phyloP scores from a whole-genome alignment of 2,113 vertebrate species.

The Indicator maculatus region DNA sequence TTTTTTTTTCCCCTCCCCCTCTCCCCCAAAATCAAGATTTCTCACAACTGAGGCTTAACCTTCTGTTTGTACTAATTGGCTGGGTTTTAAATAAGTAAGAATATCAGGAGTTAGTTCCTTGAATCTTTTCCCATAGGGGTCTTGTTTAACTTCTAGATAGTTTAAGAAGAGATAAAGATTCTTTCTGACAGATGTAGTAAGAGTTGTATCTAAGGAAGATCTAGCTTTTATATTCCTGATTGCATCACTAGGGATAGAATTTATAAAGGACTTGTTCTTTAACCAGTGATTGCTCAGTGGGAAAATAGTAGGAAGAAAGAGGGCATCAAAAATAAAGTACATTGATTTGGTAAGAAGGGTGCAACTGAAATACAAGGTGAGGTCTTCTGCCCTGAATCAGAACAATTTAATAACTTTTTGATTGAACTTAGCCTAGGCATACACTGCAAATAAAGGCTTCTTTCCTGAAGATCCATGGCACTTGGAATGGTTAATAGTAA shows the following conservation, averaged over 20 bases:
- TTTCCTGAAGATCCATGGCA: not conserved
- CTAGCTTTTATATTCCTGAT: not conserved
- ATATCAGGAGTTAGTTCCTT: not conserved
- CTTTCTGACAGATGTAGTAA: not conserved
- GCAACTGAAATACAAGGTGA: not conserved
- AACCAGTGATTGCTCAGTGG: not conserved
- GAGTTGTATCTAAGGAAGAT: not conserved
- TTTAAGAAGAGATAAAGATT: not conserved
- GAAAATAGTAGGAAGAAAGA: not conserved
- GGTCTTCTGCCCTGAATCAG: not conserved
- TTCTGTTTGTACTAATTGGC: not conserved
- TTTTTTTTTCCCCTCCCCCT: not conserved
- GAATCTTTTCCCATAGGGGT: not conserved
- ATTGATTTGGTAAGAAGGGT: not conserved
- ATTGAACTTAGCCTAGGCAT: not conserved
- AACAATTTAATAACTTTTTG: not conserved
- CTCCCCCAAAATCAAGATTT: not conserved
- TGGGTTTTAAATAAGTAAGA: not conserved
- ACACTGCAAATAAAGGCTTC: not conserved
- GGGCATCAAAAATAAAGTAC: not conserved
- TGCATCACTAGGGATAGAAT: not conserved
- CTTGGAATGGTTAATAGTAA: not conserved
- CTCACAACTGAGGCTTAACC: not conserved
- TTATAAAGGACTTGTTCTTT: not conserved
- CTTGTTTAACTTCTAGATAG: not conserved